A percentile compares a stretch with the other conserved stretches of the same genome.
Conservation (phyloP, 2,113 vertebrate genomes). For the Passer montanus region DNA sequence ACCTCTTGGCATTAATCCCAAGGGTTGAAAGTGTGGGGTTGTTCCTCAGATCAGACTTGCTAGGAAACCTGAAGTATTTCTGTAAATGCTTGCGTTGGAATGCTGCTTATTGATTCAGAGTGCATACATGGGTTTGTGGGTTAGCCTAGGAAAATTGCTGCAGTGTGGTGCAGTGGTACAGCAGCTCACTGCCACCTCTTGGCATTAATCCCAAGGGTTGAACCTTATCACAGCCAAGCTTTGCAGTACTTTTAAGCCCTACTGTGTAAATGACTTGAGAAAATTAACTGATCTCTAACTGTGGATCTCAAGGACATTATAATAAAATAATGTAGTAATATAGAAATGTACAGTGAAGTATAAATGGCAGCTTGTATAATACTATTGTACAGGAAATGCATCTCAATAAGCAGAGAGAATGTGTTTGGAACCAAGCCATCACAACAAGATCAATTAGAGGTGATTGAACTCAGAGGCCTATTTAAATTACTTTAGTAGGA, state of each 20-base stretch:
- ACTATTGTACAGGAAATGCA: not conserved
- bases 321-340: slow-evolving; percentile 9
- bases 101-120: slow-evolving; percentile 34
- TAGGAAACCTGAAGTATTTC: not conserved
- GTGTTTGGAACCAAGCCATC: slow-evolving; percentile 5
- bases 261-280: not conserved
- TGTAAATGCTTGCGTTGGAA: not conserved
- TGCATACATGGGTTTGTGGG: not conserved
- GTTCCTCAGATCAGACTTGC: not conserved
- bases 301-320: slow-evolving; percentile 8
- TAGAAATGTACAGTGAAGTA: not conserved
- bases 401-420: not conserved
- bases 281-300: slow-evolving; percentile 6
- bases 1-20: slow-evolving; percentile 43
- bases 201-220: slow-evolving; percentile 26
- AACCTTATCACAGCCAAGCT: not conserved
- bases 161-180: slow-evolving; percentile 49
- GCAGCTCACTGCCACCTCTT: slow-evolving; percentile 38
- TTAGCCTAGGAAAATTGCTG: slow-evolving; percentile 41
- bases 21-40: not conserved
- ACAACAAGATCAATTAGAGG: slow-evolving; percentile 22
- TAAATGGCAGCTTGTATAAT: not conserved
- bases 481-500: slow-evolving; percentile 22
- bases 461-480: slow-evolving; percentile 9
- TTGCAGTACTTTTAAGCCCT: not conserved